Base-by-base conservation (phyloP, 2,113 vertebrate species). In the Misgurnus anguillicaudatus region DNA sequence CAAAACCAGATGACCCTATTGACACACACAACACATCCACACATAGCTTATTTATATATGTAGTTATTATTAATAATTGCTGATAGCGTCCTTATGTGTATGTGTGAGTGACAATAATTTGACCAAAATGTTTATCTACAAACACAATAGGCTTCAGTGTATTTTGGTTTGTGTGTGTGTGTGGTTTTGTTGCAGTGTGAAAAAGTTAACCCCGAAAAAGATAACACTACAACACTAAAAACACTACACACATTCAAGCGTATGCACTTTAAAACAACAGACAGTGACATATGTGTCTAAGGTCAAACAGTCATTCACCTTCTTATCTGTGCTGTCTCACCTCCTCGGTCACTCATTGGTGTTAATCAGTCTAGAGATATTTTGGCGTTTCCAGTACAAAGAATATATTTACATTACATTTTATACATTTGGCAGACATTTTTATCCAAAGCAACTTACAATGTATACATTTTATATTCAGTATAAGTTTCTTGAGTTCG, bases 261-360 rank as follows among this genome's bases (percentile, higher is more conserved):
- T 62, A 42, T 42, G 11, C 41, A 60, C 68, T 62, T 82, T 39
- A 69, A n/a, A 5, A 14, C 63, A 10, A 58, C 24, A 62, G 41
- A 79, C 75, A 84, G 53, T 79, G 65, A 82, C n/a, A 21, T 24
- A 76, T 78, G 39, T 64, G 57, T 60, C 24, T 81, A 45, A 80
- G 82, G 78, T 81, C 70, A 75, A 75, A 83, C 24, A 48, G 55
- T 55, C 51, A 67, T 66, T 69, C 57, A 65, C 60, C 39, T 72
- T 41, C 51, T 69, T 67, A 77, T 73, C 78, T 73, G 57, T 48
- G 24, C 72, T 74, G 55, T 62, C 58, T 74, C 58, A 62, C 71
- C 57, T 47, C 71, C 19, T 74, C 38, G 5, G 70, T 60, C 53
- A 60, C 31, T 60, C 57, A 62, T 53, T 72, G 70, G 39, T 19